phyloP scores from a whole-genome alignment of 1,140 invertebrate species.

The Drosophila erecta region DNA sequence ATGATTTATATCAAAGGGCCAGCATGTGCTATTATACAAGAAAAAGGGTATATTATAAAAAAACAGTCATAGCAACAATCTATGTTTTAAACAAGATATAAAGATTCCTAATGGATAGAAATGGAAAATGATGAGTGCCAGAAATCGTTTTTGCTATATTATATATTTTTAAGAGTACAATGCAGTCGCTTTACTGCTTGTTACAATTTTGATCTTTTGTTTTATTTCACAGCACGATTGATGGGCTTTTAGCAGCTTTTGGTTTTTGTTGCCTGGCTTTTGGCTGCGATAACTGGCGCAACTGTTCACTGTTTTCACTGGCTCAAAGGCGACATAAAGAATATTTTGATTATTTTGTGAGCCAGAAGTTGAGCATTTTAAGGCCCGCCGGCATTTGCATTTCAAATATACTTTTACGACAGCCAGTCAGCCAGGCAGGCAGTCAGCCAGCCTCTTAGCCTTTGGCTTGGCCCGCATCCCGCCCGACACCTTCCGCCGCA shows the following conservation, averaged over 20 bases:
- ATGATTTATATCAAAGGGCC: no score
- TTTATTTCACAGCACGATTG: constrained; percentile 47
- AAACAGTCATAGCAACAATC: no score
- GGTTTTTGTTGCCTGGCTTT: constrained; percentile 28
- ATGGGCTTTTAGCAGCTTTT: constrained; percentile 44
- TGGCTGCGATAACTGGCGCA: constrained; percentile 32
- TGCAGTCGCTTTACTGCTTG: constrained; percentile 6
- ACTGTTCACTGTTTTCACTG: constrained; percentile 44
- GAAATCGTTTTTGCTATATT: not conserved
- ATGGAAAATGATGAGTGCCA: not conserved
- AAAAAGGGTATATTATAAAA: no score
- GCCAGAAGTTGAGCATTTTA: constrained; percentile 68
- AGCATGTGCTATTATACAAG: no score
- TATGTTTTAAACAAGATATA: no score
- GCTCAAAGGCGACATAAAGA: constrained; percentile 66
- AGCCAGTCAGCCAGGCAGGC: not conserved
- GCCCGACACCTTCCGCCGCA: constrained; percentile 38
- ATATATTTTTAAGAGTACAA: constrained; percentile 1
- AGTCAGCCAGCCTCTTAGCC: not conserved
- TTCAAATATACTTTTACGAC: constrained; percentile 77
- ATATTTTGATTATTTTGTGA: constrained; percentile 78
- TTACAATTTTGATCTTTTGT: constrained; percentile 20
- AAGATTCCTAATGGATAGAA: no score
- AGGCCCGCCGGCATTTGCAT: constrained; percentile 68
- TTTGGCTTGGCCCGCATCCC: constrained; percentile 25